Evolutionary conservation across 2,888 invertebrate species (phyloP), one percentile per base, ranked within the genome.

Genomic region (Calliphora vomitoria): DNA sequence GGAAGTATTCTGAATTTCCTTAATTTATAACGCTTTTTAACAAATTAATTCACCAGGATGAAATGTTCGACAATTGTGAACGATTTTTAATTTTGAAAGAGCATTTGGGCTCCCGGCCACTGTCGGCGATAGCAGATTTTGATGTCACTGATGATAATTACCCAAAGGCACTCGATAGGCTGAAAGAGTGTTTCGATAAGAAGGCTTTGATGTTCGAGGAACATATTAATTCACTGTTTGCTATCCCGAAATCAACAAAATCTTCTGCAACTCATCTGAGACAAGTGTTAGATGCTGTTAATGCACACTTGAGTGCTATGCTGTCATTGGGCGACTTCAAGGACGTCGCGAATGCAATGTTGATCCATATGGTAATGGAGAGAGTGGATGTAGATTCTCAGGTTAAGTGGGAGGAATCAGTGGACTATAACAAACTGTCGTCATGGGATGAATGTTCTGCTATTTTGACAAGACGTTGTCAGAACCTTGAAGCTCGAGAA

Each of bases 121-220:
- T 84, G 8, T 18, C 84, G 18, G 64, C 83, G 3, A 76, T 88
- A 11, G 78, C 72, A 10, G 88, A 87, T 13, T 88, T 88, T 44
- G 88, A 89, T 31, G 83, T 84, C 50, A 89, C 89, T 1, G 74
- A 85, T 5, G 68, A 47, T 8, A 89, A 89, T 44, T 89, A 87
- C 41, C 53, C 31, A 3, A 89, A 89, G 35, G 88, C 82, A 10
- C 41, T 89, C 13, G 82, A 79, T 0, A 18, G 81, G 5, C 55
- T 81, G 15, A 53, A 62, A 25, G 41, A 82, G 10, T 82, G 58
- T 13, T 82, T 64, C 13, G 82, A 82, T 44, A 74, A 82, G 20
- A 82, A 82, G 20, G 31, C 74, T 0, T 44, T 89, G 11, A 87
- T 89, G 72, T 88, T 89, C 53, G 75, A 89, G 18, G 85, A 89